phyloP scores from a whole-genome alignment of 2,113 vertebrate genomes.

The Gadus chalcogrammus region DNA sequence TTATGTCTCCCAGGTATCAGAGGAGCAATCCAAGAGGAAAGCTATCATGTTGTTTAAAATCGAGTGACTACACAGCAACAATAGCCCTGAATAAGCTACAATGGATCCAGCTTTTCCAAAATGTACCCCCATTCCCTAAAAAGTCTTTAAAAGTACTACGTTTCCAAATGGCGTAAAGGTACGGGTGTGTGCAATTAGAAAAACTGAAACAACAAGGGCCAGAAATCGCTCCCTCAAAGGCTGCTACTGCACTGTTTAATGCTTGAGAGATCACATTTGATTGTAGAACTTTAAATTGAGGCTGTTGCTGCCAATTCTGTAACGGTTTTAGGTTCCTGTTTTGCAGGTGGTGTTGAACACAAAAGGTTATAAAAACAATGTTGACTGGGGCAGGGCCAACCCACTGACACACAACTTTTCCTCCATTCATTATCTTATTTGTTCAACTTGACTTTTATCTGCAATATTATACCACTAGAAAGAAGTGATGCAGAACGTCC shows the following conservation, averaged over 20 bases:
- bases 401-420: too few relatives aligned
- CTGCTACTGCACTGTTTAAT: conserved; percentile 52
- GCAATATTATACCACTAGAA: too few relatives aligned
- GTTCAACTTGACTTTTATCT: too few relatives aligned
- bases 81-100: conserved; percentile 41
- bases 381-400: too few relatives aligned
- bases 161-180: conserved; percentile 35
- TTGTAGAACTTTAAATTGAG: conserved; percentile 46
- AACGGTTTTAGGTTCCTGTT: conserved; percentile 47
- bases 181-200: conserved; percentile 27
- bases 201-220: conserved; percentile 11
- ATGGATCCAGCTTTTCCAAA: conserved; percentile 49
- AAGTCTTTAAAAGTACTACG: conserved; percentile 31
- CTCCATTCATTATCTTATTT: too few relatives aligned
- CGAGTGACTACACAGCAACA: conserved; percentile 44
- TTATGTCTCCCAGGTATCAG: conserved; percentile 33
- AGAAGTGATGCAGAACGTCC: too few relatives aligned
- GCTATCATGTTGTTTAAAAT: conserved; percentile 48
- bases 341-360: conserved; percentile 23
- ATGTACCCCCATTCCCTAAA: conserved; percentile 53
- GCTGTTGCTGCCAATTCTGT: conserved; percentile 40
- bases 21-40: conserved; percentile 48
- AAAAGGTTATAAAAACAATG: conserved; percentile 9
- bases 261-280: conserved; percentile 61
- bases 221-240: conserved; percentile 18